Conservation (phyloP, 2,113 vertebrate genomes). For the Elaphurus davidianus region DNA sequence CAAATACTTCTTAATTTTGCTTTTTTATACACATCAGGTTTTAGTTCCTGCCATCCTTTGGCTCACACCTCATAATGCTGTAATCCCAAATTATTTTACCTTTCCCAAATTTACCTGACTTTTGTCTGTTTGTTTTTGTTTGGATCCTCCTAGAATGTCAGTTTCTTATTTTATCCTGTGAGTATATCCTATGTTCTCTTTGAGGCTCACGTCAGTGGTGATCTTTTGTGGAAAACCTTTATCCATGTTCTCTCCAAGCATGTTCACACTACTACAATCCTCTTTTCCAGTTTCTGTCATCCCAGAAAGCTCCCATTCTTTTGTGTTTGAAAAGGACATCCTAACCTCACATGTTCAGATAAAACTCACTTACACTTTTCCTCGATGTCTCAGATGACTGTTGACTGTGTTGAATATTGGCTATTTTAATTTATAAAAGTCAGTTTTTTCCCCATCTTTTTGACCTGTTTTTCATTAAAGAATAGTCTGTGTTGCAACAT, state of each 20-base stretch:
- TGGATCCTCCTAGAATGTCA: neutral
- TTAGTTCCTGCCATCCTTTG: neutral
- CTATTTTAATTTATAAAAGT: neutral
- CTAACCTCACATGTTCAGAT: neutral
- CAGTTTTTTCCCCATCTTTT: neutral
- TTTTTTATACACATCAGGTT: neutral
- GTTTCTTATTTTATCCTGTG: neutral
- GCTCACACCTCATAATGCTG: neutral
- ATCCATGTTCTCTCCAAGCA: neutral
- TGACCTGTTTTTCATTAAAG: neutral
- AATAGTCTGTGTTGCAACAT: neutral
- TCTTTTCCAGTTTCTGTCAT: neutral
- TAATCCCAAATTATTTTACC: neutral
- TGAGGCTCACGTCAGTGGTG: neutral
- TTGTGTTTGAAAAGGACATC: neutral
- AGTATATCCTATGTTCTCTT: neutral
- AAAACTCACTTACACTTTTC: neutral
- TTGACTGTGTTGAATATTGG: neutral
- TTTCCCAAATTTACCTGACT: neutral
- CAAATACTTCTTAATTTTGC: neutral
- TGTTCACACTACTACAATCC: fast-evolving
- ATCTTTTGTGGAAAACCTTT: neutral
- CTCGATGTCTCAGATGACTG: neutral
- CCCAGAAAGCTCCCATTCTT: neutral
- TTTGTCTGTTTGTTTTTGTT: neutral